Conservation (phyloP, 1,140 invertebrate species). For the Cydia strobilella region DNA sequence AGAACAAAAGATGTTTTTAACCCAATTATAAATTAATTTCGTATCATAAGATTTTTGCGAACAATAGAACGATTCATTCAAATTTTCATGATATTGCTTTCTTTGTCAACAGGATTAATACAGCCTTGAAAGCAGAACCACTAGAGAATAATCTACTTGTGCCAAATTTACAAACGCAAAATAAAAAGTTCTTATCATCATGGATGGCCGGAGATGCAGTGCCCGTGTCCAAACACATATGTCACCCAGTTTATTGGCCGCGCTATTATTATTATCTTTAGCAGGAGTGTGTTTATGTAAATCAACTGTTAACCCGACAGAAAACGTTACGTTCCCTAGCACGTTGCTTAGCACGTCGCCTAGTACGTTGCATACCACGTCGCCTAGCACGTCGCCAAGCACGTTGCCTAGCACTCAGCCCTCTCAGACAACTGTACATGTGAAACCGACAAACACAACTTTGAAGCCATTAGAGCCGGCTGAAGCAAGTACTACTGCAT, state of each 20-base stretch:
- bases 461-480: slow-evolving; percentile 55
- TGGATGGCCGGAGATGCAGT: slow-evolving; percentile 27
- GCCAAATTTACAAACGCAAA: slow-evolving; percentile 20
- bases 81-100: slow-evolving; percentile 5
- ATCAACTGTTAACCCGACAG: slow-evolving; percentile 42
- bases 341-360: background rate
- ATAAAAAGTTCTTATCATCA: slow-evolving; percentile 20
- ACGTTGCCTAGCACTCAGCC: slow-evolving; percentile 35
- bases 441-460: slow-evolving; percentile 45
- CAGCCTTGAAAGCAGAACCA: background rate
- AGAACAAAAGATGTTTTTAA: slow-evolving; percentile 12
- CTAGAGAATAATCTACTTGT: slow-evolving; percentile 4
- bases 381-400: slow-evolving; percentile 37
- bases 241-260: slow-evolving; percentile 40
- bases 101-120: background rate
- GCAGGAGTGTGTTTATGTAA: slow-evolving; percentile 45
- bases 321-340: slow-evolving; percentile 48
- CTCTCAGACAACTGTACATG: slow-evolving; percentile 45
- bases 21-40: background rate
- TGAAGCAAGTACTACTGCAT: slow-evolving; percentile 46
- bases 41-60: background rate
- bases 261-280: slow-evolving; percentile 52
- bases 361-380: slow-evolving; percentile 39
- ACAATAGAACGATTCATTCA: background rate
- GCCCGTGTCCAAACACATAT: slow-evolving; percentile 31